Base-by-base conservation (phyloP, 2,888 invertebrate genomes). In the Philaethria dido region DNA sequence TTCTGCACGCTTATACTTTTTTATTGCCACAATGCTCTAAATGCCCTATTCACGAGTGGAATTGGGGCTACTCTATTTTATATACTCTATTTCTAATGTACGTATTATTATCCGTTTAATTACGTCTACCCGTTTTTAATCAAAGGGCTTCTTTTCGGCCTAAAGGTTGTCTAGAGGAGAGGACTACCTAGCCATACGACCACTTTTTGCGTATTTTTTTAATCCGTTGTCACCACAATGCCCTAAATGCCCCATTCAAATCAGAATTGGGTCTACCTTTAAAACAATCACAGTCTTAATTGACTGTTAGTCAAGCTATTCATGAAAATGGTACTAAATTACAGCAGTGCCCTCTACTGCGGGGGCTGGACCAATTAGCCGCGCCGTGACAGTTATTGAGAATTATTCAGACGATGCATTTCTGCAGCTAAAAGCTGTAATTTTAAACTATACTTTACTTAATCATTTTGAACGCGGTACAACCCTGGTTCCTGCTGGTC, bases 351-450 rank as follows among this genome's bases (percentile, higher is more conserved):
- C 22, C 16, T 33, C 18, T 20, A 16, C 20, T 39, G 36, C 33
- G 13, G 62, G 8, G 22, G 33, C 33, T 33, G 55, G 39, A 62
- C 66, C 66, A 66, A 66, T 69, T 64, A 69, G 66, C 61, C 42
- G 33, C 48, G 39, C 66, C 50, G 55, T 64, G 42, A 64, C 59
- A 64, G 55, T 39, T 48, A 29, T 64, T 62, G n/a, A 47, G 55
- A 45, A 64, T 65, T 69, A 65, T 65, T 69, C 62, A 65, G 44
- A 65, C 57, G 39, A 66, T 65, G 57, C 62, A 64, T 62, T 64
- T 62, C 48, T 44, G 62, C 50, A 44, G 61, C 62, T 36, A 36
- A 62, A 57, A 65, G 50, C 39, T 60, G 44, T 44, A 44, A 65
- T 50, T 52, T 60, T 33, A 60, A 25, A 2, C 18, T 42, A 60